Evolutionary conservation across 2,888 invertebrate genomes (phyloP), one percentile per base, ranked within the genome.

Genomic region (Epirrhoe alternata): DNA sequence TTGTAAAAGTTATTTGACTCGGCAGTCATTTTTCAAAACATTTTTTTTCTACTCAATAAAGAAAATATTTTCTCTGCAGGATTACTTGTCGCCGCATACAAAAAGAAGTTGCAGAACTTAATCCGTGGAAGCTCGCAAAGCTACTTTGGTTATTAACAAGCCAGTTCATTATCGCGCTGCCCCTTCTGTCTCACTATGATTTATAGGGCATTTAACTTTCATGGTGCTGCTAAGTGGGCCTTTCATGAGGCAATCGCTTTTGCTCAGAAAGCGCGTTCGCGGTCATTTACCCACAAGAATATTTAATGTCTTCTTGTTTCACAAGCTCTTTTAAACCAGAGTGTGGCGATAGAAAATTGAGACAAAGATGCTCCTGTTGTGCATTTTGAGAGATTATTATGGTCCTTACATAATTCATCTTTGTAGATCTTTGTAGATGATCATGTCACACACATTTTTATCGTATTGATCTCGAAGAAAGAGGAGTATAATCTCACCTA

Each of bases 151-250:
- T 90, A 89, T 87, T 86, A 88, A 88, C 85, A 79, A 81, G 83
- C 76, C 84, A 77, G 88, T 88, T 89, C 83, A 89, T 88, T 89
- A 87, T 75, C 72, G 66, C 74, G 66, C 71, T 66, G 74, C 77
- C 74, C 76, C 80, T 77, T 76, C 82, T 82, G 86, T 85, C 85
- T 75, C 83, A 73, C 79, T 85, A 86, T 90, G 90, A 91, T 90
- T 91, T 90, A 91, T 89, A 84, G 79, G 75, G 80, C 88, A 89
- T 90, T 91, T 89, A 88, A 90, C 88, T 91, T 91, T 91, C 90
- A 90, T 89, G 88, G 86, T 86, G 79, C 85, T 83, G 87, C 87
- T 90, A 91, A 90, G 90, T 89, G 88, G 87, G 81, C 77, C 84
- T 88, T 87, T 86, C 83, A 83, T 84, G 81, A 84, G 52, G 83